A percentile compares a stretch with the other conserved stretches of the same genome.
Evolutionary conservation across 2,113 vertebrate genomes (phyloP).

Genomic region (Amphiprion ocellaris): DNA sequence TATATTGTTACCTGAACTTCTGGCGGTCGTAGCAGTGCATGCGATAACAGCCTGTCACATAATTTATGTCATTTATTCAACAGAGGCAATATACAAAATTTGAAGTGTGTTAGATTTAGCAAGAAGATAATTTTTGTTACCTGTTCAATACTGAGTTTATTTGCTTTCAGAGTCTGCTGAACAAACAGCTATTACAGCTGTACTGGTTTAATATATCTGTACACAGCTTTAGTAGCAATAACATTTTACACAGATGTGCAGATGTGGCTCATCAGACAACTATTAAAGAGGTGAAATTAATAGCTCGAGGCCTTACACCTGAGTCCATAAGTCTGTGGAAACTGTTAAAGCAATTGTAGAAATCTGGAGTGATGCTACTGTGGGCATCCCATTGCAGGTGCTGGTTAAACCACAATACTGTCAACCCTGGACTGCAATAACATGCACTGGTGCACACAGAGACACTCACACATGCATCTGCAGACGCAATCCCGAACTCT

Average conservation of each 20-base stretch:
- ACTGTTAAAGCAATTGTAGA: slow-evolving; percentile 3
- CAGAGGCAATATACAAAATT: too few species aligned
- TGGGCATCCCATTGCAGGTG: slow-evolving; percentile 18
- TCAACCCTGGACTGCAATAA: slow-evolving; percentile 53
- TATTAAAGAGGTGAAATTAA: slow-evolving; percentile 5
- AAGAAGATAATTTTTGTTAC: too few species aligned
- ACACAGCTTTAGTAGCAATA: neutral
- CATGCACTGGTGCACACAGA: slow-evolving; percentile 51
- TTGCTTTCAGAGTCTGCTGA: neutral
- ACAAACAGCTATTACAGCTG: neutral
- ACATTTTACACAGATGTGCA: neutral
- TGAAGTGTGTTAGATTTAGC: too few species aligned
- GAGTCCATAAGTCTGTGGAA: slow-evolving; percentile 4
- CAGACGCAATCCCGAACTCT: slow-evolving; percentile 42
- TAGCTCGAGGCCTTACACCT: neutral
- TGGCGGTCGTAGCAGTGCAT: too few species aligned
- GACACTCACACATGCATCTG: slow-evolving; percentile 36
- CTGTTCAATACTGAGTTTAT: neutral
- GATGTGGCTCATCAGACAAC: neutral
- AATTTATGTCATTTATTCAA: too few species aligned
- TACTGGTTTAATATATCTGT: neutral
- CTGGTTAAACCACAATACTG: slow-evolving; percentile 27
- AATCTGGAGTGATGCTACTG: slow-evolving; percentile 20
- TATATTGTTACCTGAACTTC: neutral
- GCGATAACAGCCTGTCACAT: too few species aligned